Evolutionary conservation across 1,140 invertebrate genomes (phyloP).

Genomic region (Marisa cornuarietis): DNA sequence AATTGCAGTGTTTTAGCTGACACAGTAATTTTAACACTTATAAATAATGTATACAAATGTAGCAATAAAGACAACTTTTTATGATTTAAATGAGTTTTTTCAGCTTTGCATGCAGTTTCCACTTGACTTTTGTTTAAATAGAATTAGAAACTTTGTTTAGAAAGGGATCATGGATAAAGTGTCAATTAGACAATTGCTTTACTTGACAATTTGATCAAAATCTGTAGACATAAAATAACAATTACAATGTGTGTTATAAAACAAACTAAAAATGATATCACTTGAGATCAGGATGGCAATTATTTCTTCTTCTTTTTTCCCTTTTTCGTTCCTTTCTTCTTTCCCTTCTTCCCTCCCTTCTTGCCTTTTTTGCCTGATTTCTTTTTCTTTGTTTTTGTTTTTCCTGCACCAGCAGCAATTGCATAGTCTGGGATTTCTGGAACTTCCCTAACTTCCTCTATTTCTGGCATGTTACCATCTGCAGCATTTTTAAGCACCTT

Average conservation of each 20-base stretch:
- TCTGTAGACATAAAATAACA: background rate
- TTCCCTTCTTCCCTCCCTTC: constrained; percentile 30
- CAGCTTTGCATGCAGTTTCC: too few species aligned
- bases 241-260: background rate
- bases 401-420: constrained; percentile 24
- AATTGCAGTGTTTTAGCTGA: too few species aligned
- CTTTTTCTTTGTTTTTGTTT: constrained; percentile 28
- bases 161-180: too few species aligned
- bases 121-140: too few species aligned
- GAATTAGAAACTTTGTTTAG: too few species aligned
- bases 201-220: background rate
- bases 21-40: too few species aligned
- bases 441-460: constrained; percentile 37
- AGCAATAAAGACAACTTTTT: too few species aligned
- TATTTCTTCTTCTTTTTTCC: background rate
- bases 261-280: background rate
- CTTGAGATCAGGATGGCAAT: background rate
- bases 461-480: constrained; percentile 37
- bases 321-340: constrained; percentile 32
- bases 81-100: too few species aligned
- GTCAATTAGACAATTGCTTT: background rate
- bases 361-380: constrained; percentile 24
- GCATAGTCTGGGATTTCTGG: constrained; percentile 36
- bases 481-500: constrained; percentile 27
- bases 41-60: too few species aligned